phyloP scores from a whole-genome alignment of 2,888 invertebrate genomes.

The Nebria salina region DNA sequence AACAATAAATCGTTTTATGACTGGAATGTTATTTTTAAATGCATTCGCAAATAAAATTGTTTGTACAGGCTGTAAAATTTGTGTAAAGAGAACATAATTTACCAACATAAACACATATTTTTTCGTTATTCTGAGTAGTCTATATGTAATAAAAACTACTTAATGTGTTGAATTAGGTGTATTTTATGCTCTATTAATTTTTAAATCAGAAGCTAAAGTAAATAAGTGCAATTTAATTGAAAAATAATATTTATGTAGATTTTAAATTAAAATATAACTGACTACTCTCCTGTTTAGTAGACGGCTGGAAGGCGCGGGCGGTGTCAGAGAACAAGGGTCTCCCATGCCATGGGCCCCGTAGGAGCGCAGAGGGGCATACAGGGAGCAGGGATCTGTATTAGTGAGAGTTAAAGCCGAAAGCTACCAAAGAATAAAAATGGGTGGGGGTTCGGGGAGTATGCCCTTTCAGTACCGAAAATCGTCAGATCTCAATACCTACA shows the following conservation, averaged over 20 bases:
- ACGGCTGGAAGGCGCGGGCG: slow-evolving; percentile 12
- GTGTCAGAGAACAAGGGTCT: slow-evolving; percentile 21
- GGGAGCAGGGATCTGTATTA: background rate
- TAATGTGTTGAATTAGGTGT: too few relatives aligned
- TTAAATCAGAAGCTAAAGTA: too few relatives aligned
- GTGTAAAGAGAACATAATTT: background rate
- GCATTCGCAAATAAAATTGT: background rate
- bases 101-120: too few relatives aligned
- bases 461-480: background rate
- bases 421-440: background rate
- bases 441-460: background rate
- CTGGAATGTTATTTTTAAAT: background rate
- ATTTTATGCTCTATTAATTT: too few relatives aligned
- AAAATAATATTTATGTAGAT: background rate
- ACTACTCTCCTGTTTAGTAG: slow-evolving; percentile 2
- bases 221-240: too few relatives aligned
- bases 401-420: background rate
- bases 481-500: background rate
- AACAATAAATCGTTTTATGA: background rate
- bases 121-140: too few relatives aligned
- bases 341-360: background rate
- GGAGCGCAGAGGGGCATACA: background rate
- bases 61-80: background rate
- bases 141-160: background rate
- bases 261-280: background rate